Base-by-base conservation (phyloP, 2,888 invertebrate genomes). In the Hyppa rectilinea region DNA sequence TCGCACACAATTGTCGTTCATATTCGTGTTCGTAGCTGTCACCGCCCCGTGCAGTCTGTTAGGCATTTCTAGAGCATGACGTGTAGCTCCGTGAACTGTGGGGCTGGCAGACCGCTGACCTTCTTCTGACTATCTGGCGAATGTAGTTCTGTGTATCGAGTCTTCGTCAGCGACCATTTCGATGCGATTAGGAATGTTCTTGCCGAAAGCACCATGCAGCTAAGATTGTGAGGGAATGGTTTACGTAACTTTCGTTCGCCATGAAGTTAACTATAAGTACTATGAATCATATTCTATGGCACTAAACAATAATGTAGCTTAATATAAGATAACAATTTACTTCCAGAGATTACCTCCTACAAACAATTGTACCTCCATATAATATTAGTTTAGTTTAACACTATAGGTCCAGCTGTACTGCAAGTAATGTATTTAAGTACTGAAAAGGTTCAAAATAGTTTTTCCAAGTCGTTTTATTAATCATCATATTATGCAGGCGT, bases 31-130 rank as follows among this genome's bases (percentile, higher is more conserved):
- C 0, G 23, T 29, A 45, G 34, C 55, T 78, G 65, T 65, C 74
- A 47, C 34, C 47, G 47, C 60, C 45, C 52, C 58, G 29, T 63
- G 61, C 56, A 52, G 58, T 78, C 59, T 38, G 67, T 40, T 49
- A 45, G 61, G 60, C 61, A 78, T 78, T 70, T 65, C 50, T 81
- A 52, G n/a, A 74, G 64, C 70, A 63, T 55, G 67, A 68, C 38
- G 61, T 43, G 72, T 45, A 50, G 52, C 63, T 69, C 31, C 58
- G 47, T 45, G 26, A 36, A 62, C 47, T 55, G 45, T 40, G 49
- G 47, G 53, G 40, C 26, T 29, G 52, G 26, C 52, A 40, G 58
- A 60, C 61, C 31, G 36, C 52, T 75, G 69, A 75, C 75, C 80
- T 53, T 56, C 47, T 40, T 74, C 36, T 67, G 26, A 68, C 50